Conservation (phyloP, 2,113 vertebrate species). For the Ranitomeya imitator region DNA sequence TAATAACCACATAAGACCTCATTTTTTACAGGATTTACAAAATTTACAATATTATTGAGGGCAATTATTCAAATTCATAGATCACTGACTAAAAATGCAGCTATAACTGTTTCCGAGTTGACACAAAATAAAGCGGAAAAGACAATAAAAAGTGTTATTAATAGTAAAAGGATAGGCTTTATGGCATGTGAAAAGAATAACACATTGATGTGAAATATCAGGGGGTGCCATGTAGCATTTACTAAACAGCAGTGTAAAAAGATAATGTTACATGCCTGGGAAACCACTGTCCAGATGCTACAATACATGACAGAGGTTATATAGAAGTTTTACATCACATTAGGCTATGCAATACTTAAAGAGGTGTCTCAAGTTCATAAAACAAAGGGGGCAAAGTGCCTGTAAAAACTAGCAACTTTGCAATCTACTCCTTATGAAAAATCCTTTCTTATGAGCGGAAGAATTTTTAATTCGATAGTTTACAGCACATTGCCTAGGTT, state of each 20-base stretch:
- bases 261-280: neutral
- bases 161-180: neutral
- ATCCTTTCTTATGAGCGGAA: too few relatives aligned
- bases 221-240: neutral
- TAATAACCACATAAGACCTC: neutral
- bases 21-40: neutral
- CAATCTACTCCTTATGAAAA: too few relatives aligned
- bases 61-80: neutral
- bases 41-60: neutral
- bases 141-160: neutral
- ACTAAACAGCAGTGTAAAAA: constrained; percentile 22
- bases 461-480: too few relatives aligned
- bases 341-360: too few relatives aligned
- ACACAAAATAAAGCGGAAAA: neutral
- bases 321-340: neutral
- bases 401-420: too few relatives aligned
- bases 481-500: too few relatives aligned
- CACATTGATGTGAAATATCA: neutral
- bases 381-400: too few relatives aligned
- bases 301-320: neutral
- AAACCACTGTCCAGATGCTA: neutral
- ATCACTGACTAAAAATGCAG: neutral
- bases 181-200: neutral
- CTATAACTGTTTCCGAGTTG: neutral
- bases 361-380: too few relatives aligned